These are phyloP conservation scores for Drosophila ficusphila DNA, from an alignment of 1,140 invertebrate species.

Conservation along the genomic window DNA sequence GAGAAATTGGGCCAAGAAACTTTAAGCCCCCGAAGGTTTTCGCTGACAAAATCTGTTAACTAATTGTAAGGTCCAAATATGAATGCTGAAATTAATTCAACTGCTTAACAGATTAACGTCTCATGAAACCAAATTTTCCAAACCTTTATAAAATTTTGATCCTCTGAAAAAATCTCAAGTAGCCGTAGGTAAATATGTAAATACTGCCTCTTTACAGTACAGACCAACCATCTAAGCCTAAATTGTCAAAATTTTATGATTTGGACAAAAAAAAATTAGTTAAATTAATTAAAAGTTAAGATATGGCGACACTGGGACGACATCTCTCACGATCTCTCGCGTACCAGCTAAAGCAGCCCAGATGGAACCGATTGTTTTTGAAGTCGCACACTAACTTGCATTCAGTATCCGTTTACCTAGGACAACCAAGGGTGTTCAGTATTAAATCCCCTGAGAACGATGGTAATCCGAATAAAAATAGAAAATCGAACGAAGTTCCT, in stretches of 20 bases:
- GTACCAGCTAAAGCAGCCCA: background rate
- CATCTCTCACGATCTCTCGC: background rate
- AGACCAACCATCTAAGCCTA: background rate
- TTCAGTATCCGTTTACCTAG: background rate
- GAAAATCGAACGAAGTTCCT: background rate
- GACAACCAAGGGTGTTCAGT: background rate
- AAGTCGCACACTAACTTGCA: background rate
- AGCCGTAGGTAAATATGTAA: background rate
- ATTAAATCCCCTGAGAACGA: no score
- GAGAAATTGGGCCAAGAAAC: conserved; percentile 9
- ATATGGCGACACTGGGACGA: conserved; percentile 1
- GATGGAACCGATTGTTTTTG: background rate
- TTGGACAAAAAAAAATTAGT: background rate
- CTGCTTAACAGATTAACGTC: background rate
- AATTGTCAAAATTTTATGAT: conserved; percentile 9
- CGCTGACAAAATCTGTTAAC: no score
- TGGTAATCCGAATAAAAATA: background rate
- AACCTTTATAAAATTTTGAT: no score
- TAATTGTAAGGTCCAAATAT: no score
- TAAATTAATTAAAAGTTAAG: no score
- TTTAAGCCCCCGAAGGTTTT: background rate
- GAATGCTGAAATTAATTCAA: no score
- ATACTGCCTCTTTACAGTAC: background rate
- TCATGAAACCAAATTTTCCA: conserved; percentile 3
- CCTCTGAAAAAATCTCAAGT: no score